These are phyloP conservation scores for Netelia fuscicornis DNA, from an alignment of 2,888 invertebrate genomes.

Conservation along the genomic window DNA sequence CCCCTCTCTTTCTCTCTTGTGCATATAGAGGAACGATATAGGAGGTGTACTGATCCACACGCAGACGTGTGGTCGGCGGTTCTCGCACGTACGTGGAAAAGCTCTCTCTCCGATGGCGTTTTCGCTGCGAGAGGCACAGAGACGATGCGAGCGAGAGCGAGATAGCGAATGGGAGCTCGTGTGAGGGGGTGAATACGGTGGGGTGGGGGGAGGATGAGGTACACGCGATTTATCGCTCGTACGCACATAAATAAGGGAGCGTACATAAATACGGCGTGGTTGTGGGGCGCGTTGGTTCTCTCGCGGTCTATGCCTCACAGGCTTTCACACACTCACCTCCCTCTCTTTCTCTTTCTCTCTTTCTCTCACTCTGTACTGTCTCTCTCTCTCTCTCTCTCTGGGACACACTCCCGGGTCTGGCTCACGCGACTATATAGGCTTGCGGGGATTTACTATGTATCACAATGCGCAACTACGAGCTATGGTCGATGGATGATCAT, in stretches of 20 bases:
- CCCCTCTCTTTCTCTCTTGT: no score
- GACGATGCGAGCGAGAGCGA: neutral
- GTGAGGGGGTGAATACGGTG: neutral
- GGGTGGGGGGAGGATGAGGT: constrained; percentile 6
- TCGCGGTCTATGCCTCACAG: constrained; percentile 62
- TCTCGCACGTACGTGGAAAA: constrained; percentile 64
- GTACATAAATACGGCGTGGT: constrained; percentile 72
- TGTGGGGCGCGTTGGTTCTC: constrained; percentile 56
- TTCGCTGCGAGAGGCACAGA: constrained; percentile 25
- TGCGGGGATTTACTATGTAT: constrained; percentile 64
- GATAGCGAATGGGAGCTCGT: no score
- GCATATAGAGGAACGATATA: neutral
- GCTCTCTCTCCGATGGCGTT: constrained; percentile 57
- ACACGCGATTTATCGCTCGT: constrained; percentile 72
- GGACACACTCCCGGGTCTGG: constrained; percentile 35
- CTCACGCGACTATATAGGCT: constrained; percentile 38
- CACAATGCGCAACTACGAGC: constrained; percentile 58
- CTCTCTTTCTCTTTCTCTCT: neutral
- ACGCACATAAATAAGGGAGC: constrained; percentile 74
- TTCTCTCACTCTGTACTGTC: neutral
- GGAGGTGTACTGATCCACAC: neutral
- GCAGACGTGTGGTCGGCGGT: neutral
- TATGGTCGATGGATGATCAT: constrained; percentile 63
- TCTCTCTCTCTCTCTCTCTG: neutral
- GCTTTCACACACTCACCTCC: neutral